Percentiles rank a stretch among this genome's conserved stretches.
These are phyloP conservation scores for Acanthiza pusilla DNA, from an alignment of 2,797 vertebrate genomes.

Conservation along the genomic window DNA sequence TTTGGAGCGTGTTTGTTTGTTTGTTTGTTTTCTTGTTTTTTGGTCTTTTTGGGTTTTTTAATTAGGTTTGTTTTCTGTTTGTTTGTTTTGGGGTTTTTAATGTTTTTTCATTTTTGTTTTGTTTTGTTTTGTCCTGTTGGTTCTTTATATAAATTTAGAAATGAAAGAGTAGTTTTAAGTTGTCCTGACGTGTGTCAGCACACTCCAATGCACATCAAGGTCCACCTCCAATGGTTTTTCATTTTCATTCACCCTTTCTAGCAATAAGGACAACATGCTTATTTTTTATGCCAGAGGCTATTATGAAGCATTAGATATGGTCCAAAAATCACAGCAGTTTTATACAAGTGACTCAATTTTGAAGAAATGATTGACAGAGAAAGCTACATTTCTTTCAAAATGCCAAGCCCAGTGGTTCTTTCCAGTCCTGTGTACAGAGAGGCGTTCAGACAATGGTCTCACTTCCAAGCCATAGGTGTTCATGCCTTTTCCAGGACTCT, in stretches of 20 bases:
- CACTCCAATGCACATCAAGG: background rate
- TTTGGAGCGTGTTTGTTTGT: background rate
- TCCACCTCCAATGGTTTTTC: background rate
- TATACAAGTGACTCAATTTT: background rate
- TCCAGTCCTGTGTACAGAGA: background rate
- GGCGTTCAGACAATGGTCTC: background rate
- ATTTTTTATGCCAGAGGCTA: background rate
- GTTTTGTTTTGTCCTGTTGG: background rate
- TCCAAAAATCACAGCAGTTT: background rate
- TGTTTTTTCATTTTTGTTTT: background rate
- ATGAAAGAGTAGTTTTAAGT: slow-evolving; percentile 6
- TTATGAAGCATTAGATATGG: background rate
- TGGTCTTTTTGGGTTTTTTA: too few species aligned
- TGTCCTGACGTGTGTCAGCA: background rate
- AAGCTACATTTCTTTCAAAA: background rate
- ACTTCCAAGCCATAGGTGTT: background rate
- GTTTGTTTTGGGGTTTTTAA: background rate
- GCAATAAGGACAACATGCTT: background rate
- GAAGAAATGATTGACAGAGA: background rate
- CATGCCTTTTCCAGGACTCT: background rate
- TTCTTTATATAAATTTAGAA: background rate
- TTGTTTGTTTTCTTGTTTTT: background rate
- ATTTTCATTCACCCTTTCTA: background rate
- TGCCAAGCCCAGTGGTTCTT: background rate
- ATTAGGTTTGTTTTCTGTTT: too few species aligned